phyloP scores from a whole-genome alignment of 1,140 invertebrate genomes.

The Anastrepha obliqua region DNA sequence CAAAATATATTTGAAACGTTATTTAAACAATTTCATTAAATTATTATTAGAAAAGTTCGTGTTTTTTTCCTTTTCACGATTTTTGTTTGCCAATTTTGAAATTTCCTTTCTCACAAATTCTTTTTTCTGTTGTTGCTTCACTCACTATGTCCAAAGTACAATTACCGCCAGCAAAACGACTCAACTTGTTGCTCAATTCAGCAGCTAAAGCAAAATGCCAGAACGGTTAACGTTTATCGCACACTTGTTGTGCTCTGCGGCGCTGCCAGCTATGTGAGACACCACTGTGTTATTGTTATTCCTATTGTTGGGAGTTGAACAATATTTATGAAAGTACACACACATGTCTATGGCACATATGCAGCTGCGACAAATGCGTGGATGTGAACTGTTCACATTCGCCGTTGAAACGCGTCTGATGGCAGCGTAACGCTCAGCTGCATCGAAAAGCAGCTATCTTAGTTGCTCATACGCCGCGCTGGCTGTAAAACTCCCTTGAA shows the following conservation, averaged over 20 bases:
- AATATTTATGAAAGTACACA: background rate
- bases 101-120: background rate
- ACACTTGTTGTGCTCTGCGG: constrained; percentile 45
- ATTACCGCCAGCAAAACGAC: background rate
- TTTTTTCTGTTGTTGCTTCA: background rate
- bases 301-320: background rate
- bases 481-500: background rate
- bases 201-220: background rate
- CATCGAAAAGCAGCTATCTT: background rate
- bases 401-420: constrained; percentile 28
- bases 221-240: background rate
- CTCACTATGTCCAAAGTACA: background rate
- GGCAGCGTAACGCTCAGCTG: background rate
- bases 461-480: background rate
- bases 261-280: too few species aligned
- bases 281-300: background rate
- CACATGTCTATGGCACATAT: background rate
- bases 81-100: background rate
- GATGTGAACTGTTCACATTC: background rate
- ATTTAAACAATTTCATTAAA: background rate
- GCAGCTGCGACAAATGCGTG: background rate
- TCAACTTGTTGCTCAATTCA: constrained; percentile 31
- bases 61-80: background rate
- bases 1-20: background rate
- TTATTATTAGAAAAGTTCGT: background rate